These are phyloP conservation scores for Carettochelys insculpta DNA, from an alignment of 2,113 vertebrate species.

Conservation along the genomic window DNA sequence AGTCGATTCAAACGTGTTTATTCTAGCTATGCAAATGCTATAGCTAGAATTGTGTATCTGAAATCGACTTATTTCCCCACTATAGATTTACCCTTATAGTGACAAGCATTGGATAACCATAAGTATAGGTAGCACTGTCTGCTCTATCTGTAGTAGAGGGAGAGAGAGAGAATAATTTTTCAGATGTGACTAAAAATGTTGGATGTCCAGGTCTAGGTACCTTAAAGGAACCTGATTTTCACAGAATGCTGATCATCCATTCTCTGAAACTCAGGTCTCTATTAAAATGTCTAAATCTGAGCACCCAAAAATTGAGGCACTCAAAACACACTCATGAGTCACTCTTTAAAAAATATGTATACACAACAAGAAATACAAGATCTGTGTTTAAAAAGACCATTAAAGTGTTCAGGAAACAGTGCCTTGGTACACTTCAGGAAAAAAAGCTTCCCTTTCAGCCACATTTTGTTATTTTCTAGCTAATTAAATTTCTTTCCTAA, in stretches of 20 bases:
- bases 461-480: constrained; percentile 60
- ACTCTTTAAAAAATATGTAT: background rate
- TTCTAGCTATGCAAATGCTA: too few species aligned
- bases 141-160: too few species aligned
- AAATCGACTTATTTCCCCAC: too few species aligned
- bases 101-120: background rate
- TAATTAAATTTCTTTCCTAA: constrained; percentile 69
- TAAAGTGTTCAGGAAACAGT: constrained; percentile 14
- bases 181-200: background rate
- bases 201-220: background rate
- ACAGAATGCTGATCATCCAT: background rate
- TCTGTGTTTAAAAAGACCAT: background rate
- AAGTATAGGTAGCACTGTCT: background rate
- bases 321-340: background rate
- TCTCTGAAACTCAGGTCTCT: background rate
- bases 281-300: background rate
- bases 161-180: background rate
- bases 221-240: background rate
- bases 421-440: constrained; percentile 25
- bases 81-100: too few species aligned
- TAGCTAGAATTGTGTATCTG: too few species aligned
- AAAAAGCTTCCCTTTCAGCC: constrained; percentile 52
- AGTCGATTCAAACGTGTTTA: too few species aligned
- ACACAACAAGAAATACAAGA: background rate
- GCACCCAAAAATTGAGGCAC: background rate